phyloP scores from a whole-genome alignment of 2,888 invertebrate genomes.

The Seira musarum region DNA sequence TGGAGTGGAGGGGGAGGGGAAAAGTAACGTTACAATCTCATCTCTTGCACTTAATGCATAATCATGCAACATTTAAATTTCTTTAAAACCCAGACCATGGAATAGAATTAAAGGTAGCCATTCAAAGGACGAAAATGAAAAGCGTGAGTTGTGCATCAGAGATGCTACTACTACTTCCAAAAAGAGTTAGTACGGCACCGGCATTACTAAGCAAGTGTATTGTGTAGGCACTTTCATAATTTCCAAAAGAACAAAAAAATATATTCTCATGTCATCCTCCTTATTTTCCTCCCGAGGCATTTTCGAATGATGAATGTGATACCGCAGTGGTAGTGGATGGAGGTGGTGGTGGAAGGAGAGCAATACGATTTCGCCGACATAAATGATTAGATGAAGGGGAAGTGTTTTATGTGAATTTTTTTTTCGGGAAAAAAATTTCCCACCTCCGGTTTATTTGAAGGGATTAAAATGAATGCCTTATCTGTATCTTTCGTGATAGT shows the following conservation, averaged over 20 bases:
- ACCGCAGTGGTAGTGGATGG: not conserved
- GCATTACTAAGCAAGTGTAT: not conserved
- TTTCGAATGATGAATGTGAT: not conserved
- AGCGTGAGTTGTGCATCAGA: not conserved
- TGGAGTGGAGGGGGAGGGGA: not conserved
- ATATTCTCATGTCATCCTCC: slow-evolving; percentile 29
- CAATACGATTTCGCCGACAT: not conserved
- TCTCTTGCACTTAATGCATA: not conserved
- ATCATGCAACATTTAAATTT: not conserved
- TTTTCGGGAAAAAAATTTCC: slow-evolving; percentile 4
- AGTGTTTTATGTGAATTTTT: not conserved
- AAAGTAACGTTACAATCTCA: not conserved
- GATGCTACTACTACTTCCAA: not conserved
- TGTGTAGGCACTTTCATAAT: slow-evolving; percentile 1
- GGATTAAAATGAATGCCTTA: slow-evolving; percentile 12
- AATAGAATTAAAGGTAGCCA: no score
- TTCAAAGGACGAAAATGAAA: not conserved
- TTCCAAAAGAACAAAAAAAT: not conserved
- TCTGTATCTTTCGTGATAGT: no score
- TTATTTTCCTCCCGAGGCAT: not conserved
- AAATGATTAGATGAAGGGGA: no score
- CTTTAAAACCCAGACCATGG: not conserved
- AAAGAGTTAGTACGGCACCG: no score
- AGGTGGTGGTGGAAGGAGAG: not conserved
- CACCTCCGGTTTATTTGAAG: slow-evolving; percentile 33